Percentiles rank a stretch among this genome's conserved stretches.
Evolutionary conservation across 2,797 vertebrate genomes (phyloP).

Genomic region (Enteromius anoplus): DNA sequence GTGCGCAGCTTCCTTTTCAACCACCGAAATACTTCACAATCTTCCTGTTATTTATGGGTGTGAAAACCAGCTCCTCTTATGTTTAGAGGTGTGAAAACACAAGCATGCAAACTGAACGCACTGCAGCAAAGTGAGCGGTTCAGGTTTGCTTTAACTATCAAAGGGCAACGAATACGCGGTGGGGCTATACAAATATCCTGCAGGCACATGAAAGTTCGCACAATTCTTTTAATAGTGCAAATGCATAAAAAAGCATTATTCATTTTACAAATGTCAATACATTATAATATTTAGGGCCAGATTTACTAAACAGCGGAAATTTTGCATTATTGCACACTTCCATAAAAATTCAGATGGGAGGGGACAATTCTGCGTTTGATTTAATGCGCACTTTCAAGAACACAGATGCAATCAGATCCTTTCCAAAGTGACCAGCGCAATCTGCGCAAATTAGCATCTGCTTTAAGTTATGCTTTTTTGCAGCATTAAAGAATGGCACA

Average conservation of each 20-base stretch:
- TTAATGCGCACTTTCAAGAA: neutral
- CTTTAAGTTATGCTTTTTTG: neutral
- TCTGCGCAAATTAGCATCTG: neutral
- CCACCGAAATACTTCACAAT: conserved; percentile 62
- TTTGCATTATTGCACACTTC: neutral
- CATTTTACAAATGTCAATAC: neutral
- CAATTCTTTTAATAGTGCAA: neutral
- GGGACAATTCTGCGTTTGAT: neutral
- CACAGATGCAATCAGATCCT: neutral
- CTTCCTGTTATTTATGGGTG: conserved; percentile 67
- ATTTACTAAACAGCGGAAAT: neutral
- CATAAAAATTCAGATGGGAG: neutral
- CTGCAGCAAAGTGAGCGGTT: conserved; percentile 10
- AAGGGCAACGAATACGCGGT: neutral
- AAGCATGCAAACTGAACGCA: conserved; percentile 58
- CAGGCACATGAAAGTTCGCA: neutral
- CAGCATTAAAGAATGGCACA: neutral
- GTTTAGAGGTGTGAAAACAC: conserved; percentile 74
- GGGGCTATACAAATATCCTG: neutral
- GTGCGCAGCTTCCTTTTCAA: conserved; percentile 59
- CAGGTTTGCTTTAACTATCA: neutral
- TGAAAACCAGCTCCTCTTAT: conserved; percentile 65
- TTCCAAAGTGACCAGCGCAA: neutral
- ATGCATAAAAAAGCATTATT: neutral
- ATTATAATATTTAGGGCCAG: neutral